These are phyloP conservation scores for Corynorhinus townsendii DNA, from an alignment of 2,113 vertebrate species.

Conservation along the genomic window DNA sequence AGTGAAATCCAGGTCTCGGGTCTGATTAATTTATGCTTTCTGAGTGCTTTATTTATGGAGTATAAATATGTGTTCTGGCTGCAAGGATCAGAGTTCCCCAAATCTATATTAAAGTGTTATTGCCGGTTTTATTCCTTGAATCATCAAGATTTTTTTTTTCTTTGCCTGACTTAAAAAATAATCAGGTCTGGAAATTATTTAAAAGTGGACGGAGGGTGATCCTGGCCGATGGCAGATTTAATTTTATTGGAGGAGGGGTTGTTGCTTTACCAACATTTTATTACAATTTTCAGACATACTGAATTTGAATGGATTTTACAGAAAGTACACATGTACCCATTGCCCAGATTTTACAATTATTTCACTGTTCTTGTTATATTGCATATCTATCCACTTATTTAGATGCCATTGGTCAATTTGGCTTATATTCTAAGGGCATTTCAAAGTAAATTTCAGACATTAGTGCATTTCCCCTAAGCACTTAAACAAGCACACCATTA, in stretches of 20 bases:
- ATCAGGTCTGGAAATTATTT: background rate
- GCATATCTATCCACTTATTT: background rate
- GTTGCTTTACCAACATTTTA: background rate
- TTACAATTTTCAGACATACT: background rate
- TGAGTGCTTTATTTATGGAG: constrained; percentile 99
- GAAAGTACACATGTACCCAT: background rate
- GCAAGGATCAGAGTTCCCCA: constrained; percentile 87
- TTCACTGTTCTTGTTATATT: background rate
- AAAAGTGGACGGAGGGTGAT: background rate
- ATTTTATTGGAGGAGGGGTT: background rate
- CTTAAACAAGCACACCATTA: background rate
- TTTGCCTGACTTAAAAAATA: constrained; percentile 11
- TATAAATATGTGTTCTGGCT: constrained; percentile 96
- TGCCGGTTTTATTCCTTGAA: constrained; percentile 83
- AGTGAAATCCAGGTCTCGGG: constrained; percentile 83
- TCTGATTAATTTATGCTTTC: constrained; percentile 91
- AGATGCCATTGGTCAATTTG: background rate
- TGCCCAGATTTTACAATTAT: background rate
- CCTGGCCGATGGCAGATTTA: background rate
- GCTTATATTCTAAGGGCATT: background rate
- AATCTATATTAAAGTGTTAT: constrained; percentile 98
- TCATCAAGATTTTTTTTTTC: constrained; percentile 48
- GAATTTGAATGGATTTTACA: background rate
- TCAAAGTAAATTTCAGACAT: background rate
- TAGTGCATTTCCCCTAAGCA: background rate